Evolutionary conservation across 2,888 invertebrate species (phyloP), one percentile per base, ranked within the genome.

Genomic region (Choristoneura rosaceana): DNA sequence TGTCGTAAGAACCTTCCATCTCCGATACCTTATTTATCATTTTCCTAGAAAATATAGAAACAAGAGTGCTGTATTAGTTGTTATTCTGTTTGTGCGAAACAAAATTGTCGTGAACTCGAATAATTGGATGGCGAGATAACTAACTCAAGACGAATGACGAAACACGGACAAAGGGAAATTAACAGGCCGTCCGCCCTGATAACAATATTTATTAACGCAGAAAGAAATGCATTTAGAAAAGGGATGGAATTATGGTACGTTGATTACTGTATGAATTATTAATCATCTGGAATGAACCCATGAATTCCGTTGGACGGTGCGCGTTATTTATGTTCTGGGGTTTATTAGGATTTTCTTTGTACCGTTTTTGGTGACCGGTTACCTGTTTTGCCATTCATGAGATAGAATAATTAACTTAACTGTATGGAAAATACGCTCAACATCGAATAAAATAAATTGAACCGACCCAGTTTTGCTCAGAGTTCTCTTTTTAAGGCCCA

Each of bases 241-340:
- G 64, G 58, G 59, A 61, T 47, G 62, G 47, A 67, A 71, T 67
- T 47, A 71, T 67, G 71, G 62, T 55, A 34, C 62, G 67, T 71
- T 71, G 67, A 71, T 71, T 71, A 71, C 62, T 47, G 52, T 62
- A 71, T 71, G 71, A 71, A 71, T 71, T 71, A 71, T 71, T 67
- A 71, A 71, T 67, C 47, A 25, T 25, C 10, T 15, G 59, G 41
- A 47, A 62, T 14, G 62, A 43, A 66, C 33, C 59, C 61, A 15
- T 52, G 50, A 43, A 38, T 61, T 61, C 66, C 66, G 43, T 52
- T 25, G 70, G 70, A 52, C 67, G 65, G 41, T 50, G 43, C 43
- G 60, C 62, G 67, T 67, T 71, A 71, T 71, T 71, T 67, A 71
- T 66, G 62, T 52, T 43, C 34, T 45, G 55, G 71, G 62, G 34